Evolutionary conservation across 1,140 invertebrate genomes (phyloP).

Genomic region (Dryas iulia): DNA sequence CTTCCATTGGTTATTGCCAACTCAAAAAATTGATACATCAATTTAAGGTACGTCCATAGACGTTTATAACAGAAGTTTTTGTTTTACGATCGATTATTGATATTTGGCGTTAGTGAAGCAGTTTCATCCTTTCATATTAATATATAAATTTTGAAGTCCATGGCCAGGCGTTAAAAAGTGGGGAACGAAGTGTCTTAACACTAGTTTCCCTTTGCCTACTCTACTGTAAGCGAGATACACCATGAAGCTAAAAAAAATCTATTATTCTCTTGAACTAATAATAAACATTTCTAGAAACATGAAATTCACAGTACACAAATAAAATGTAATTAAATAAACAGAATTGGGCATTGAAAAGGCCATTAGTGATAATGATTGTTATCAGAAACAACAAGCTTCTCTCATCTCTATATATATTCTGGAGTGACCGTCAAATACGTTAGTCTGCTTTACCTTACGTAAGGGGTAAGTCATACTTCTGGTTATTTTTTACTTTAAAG

Average conservation of each 20-base stretch:
- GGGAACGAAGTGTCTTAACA: not conserved
- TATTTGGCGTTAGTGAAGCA: too few species aligned
- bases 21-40: too few species aligned
- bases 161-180: too few species aligned
- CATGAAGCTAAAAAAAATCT: not conserved
- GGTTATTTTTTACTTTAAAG: too few species aligned
- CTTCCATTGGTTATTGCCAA: too few species aligned
- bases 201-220: not conserved
- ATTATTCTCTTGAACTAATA: too few species aligned
- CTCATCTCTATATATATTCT: constrained; percentile 1
- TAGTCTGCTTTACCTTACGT: not conserved
- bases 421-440: not conserved
- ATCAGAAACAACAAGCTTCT: not conserved
- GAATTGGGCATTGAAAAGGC: constrained; percentile 10
- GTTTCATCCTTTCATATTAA: too few species aligned
- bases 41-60: too few species aligned
- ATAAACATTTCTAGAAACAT: not conserved
- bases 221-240: not conserved
- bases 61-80: too few species aligned
- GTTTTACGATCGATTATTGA: too few species aligned
- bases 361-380: not conserved
- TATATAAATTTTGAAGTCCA: too few species aligned
- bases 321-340: not conserved
- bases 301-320: not conserved
- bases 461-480: not conserved